These are phyloP conservation scores for Baronia brevicornis DNA, from an alignment of 2,888 invertebrate species.

Conservation along the genomic window DNA sequence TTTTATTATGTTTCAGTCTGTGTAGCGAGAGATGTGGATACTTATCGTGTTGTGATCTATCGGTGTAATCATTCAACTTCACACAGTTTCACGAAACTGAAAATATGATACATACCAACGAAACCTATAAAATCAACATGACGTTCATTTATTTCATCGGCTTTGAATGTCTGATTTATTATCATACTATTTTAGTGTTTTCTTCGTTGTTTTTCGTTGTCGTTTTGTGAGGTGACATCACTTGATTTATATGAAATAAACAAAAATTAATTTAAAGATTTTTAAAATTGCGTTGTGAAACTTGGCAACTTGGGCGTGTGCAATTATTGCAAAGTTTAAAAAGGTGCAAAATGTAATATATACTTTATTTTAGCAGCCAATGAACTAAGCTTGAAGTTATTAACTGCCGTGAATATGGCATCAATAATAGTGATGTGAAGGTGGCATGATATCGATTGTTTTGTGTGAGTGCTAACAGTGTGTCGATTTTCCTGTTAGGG, in stretches of 20 bases:
- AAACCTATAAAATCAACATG: constrained; percentile 13
- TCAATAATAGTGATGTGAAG: constrained; percentile 45
- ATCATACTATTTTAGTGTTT: constrained; percentile 35
- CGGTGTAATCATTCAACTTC: constrained; percentile 57
- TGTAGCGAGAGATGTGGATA: constrained; percentile 59
- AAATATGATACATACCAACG: constrained; percentile 4
- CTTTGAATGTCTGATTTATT: constrained; percentile 61
- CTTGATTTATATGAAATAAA: constrained; percentile 10
- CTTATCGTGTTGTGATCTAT: constrained; percentile 56
- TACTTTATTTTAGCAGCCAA: constrained; percentile 32
- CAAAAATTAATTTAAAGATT: constrained; percentile 10
- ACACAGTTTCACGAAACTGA: constrained; percentile 24
- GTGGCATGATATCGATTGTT: constrained; percentile 63
- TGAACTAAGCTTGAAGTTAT: constrained; percentile 47
- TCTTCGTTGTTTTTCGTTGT: constrained; percentile 30
- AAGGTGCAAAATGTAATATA: constrained; percentile 30
- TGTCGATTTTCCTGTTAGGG: constrained; percentile 81
- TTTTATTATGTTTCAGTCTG: constrained; percentile 64
- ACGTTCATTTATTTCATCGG: constrained; percentile 60
- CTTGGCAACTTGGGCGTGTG: constrained; percentile 58
- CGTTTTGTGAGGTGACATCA: constrained; percentile 18
- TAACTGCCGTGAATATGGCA: constrained; percentile 38
- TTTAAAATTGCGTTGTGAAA: constrained; percentile 13
- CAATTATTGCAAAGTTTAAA: constrained; percentile 20
- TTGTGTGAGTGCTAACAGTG: constrained; percentile 78